phyloP scores from a whole-genome alignment of 2,113 vertebrate genomes.

The Eudyptes chrysolophus region DNA sequence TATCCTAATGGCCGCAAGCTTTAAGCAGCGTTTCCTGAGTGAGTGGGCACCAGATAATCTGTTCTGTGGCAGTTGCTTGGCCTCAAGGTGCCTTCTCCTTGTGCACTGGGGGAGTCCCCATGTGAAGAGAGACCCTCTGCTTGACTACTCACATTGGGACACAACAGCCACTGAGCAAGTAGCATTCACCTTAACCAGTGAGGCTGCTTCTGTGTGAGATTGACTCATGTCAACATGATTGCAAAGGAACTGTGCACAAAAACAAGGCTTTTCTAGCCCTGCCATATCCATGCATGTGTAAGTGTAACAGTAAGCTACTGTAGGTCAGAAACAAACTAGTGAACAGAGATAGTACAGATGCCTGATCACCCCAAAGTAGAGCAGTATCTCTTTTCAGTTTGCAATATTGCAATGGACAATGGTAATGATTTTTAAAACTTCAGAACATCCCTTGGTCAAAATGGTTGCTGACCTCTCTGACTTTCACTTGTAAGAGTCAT shows the following conservation, averaged over 20 bases:
- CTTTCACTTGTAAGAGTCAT: neutral
- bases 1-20: neutral
- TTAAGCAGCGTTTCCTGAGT: neutral
- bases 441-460: neutral
- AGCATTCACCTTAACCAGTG: rapidly evolving
- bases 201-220: neutral
- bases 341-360: neutral
- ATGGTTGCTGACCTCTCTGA: neutral
- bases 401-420: neutral
- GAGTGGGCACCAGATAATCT: neutral
- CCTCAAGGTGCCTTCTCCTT: neutral
- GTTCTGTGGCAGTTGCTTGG: neutral
- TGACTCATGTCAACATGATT: neutral
- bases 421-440: neutral
- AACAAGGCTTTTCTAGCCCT: neutral
- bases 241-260: neutral
- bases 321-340: neutral
- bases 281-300: neutral
- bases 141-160: neutral
- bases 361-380: neutral
- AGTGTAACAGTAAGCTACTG: neutral
- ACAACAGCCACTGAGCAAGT: neutral
- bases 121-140: neutral
- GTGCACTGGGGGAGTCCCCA: neutral
- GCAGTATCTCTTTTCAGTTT: neutral